Percentiles rank a stretch among this genome's conserved stretches.
phyloP scores from a whole-genome alignment of 2,797 vertebrate species.

The Cyprinella venusta region DNA sequence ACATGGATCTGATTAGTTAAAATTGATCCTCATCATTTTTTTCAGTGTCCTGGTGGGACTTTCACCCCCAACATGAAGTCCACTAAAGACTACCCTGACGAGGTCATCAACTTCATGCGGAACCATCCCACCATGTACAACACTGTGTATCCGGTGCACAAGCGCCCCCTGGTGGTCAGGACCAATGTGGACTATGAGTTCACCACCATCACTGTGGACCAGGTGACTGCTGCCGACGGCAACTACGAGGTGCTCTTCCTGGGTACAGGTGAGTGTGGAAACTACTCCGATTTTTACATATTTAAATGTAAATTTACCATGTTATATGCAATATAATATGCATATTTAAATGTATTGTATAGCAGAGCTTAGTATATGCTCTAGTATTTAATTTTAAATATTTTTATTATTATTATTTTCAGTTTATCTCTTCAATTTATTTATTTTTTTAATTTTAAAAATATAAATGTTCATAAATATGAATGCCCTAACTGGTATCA shows the following conservation, averaged over 20 bases:
- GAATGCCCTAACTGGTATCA: neutral
- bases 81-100: slow-evolving; percentile 97
- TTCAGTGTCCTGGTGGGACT: slow-evolving; percentile 94
- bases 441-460: neutral
- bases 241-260: slow-evolving; percentile 99
- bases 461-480: neutral
- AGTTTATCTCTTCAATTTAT: neutral
- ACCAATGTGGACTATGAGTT: slow-evolving; percentile 95
- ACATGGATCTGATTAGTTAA: neutral
- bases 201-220: slow-evolving; percentile 95
- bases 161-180: slow-evolving; percentile 93
- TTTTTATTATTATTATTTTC: neutral
- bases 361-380: neutral
- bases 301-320: neutral
- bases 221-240: slow-evolving; percentile 96
- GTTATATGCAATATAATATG: neutral
- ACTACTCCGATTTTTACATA: neutral
- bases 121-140: slow-evolving; percentile 98
- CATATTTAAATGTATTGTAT: neutral
- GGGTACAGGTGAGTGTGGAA: slow-evolving; percentile 88
- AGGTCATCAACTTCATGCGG: slow-evolving; percentile 99
- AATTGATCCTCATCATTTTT: neutral
- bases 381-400: neutral
- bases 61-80: slow-evolving; percentile 99
- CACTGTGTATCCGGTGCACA: slow-evolving; percentile 91